Evolutionary conservation across 2,113 vertebrate species (phyloP).

Genomic region (Hemiscyllium ocellatum): DNA sequence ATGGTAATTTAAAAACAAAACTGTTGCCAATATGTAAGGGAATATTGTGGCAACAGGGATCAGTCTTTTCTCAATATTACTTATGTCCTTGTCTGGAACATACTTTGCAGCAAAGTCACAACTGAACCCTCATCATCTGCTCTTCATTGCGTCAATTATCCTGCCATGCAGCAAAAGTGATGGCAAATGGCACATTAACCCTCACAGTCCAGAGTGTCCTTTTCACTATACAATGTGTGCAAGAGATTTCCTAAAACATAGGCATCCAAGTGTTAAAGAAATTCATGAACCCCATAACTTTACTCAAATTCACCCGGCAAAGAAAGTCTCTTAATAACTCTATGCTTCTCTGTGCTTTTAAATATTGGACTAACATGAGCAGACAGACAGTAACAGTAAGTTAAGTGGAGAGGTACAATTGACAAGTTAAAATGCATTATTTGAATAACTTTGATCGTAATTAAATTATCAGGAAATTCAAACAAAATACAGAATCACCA

Average conservation of each 20-base stretch:
- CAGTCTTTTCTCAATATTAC: neutral
- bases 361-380: neutral
- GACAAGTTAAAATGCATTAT: neutral
- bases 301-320: neutral
- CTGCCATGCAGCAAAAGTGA: neutral
- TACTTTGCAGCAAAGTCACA: neutral
- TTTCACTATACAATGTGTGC: neutral
- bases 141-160: neutral
- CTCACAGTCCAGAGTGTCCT: neutral
- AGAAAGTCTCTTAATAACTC: neutral
- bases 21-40: neutral
- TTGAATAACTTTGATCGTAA: neutral
- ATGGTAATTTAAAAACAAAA: neutral
- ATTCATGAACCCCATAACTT: neutral
- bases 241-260: too few species aligned
- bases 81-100: neutral
- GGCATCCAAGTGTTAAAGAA: neutral
- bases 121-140: neutral
- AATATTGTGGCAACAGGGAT: neutral
- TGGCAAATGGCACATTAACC: neutral
- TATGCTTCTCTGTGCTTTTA: neutral
- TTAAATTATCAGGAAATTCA: neutral
- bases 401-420: neutral
- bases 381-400: neutral
- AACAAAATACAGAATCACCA: neutral